A percentile compares a stretch with the other conserved stretches of the same genome.
Evolutionary conservation across 2,797 vertebrate species (phyloP).

Genomic region (Dipus sagitta): DNA sequence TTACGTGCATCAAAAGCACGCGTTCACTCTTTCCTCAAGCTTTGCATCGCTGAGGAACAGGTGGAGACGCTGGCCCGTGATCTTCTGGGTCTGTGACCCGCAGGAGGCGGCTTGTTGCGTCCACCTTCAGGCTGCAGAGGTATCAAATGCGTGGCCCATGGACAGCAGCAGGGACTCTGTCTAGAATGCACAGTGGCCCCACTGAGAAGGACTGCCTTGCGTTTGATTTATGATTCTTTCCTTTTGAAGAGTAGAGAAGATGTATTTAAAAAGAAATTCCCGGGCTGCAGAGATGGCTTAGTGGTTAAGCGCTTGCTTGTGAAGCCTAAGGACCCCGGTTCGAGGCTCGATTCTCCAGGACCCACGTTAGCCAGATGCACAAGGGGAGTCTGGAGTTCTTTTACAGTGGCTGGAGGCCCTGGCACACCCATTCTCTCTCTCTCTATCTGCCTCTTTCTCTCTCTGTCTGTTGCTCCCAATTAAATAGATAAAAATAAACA

Average conservation of each 20-base stretch:
- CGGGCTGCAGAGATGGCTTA: not conserved
- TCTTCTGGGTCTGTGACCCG: accelerated
- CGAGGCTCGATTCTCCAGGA: too few species aligned
- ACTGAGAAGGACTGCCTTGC: accelerated
- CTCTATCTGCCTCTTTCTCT: too few species aligned
- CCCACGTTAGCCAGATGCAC: too few species aligned
- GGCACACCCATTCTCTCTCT: too few species aligned
- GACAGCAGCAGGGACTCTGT: too few species aligned
- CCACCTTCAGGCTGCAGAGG: accelerated
- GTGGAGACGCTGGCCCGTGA: too few species aligned
- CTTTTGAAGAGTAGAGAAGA: not conserved
- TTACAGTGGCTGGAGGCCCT: too few species aligned
- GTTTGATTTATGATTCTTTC: not conserved
- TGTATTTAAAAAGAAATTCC: not conserved
- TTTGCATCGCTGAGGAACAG: accelerated
- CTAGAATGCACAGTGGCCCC: accelerated
- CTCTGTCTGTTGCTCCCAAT: too few species aligned
- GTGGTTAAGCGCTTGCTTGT: too few species aligned
- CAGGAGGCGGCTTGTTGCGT: accelerated
- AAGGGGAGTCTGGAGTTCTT: too few species aligned
- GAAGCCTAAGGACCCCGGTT: too few species aligned
- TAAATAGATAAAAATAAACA: too few species aligned
- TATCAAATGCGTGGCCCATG: accelerated
- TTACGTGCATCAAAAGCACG: accelerated
- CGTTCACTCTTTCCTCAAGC: accelerated